A percentile compares a stretch with the other conserved stretches of the same genome.
Conservation (phyloP, 2,888 invertebrate species). For the Phytoseiulus persimilis region DNA sequence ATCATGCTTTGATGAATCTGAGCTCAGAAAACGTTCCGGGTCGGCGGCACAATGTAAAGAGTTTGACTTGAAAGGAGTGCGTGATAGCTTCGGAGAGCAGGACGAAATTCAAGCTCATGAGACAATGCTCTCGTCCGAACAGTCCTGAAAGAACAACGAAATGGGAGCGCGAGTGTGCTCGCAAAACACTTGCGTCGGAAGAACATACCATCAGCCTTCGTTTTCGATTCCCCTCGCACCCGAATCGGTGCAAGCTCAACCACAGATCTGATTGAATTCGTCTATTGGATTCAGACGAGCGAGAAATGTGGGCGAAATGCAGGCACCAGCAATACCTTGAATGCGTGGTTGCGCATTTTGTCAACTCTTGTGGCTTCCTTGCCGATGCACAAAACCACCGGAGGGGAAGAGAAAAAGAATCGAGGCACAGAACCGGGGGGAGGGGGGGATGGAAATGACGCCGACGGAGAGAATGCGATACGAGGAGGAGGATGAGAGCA, state of each 20-base stretch:
- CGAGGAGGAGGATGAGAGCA: no score
- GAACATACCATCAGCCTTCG: not conserved
- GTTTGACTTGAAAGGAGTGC: no score
- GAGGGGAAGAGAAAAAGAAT: not conserved
- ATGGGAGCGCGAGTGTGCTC: not conserved
- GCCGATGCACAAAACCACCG: not conserved
- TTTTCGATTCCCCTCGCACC: not conserved
- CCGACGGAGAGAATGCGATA: no score
- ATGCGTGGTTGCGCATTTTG: conserved; percentile 5
- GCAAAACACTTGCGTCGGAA: not conserved
- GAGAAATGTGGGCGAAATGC: not conserved
- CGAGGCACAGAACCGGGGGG: no score
- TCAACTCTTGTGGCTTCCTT: not conserved
- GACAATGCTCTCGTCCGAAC: not conserved
- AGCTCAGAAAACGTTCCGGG: no score
- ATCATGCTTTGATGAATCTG: no score
- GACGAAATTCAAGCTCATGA: no score
- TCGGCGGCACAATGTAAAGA: no score
- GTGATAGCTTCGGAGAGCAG: no score
- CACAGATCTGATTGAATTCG: conserved; percentile 5
- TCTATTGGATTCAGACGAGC: not conserved
- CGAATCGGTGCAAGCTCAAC: not conserved
- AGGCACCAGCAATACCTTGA: not conserved
- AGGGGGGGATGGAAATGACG: no score
- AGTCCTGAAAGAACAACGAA: not conserved